These are phyloP conservation scores for Talpa occidentalis DNA, from an alignment of 2,113 vertebrate species.

Conservation along the genomic window DNA sequence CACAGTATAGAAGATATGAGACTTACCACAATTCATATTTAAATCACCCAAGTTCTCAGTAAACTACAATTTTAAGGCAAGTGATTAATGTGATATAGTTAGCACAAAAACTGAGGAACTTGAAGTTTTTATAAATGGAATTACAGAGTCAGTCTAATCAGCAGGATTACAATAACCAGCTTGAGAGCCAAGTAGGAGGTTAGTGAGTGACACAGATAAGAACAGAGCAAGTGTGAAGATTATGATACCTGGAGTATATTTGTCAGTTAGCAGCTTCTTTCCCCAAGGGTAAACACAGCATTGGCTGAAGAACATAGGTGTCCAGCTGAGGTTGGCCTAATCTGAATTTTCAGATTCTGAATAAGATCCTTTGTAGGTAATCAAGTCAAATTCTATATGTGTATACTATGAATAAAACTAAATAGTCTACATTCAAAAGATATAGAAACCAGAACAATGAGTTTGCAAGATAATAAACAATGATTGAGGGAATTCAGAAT, in stretches of 20 bases:
- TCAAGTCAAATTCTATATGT: not conserved
- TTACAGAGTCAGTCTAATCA: not conserved
- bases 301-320: not conserved
- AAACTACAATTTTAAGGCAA: not conserved
- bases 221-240: too few relatives aligned
- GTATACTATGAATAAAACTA: not conserved
- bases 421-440: not conserved
- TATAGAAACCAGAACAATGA: not conserved
- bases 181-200: not conserved
- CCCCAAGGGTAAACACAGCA: not conserved
- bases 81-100: not conserved
- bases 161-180: not conserved
- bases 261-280: not conserved
- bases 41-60: not conserved
- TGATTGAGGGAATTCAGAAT: not conserved
- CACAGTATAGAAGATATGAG: not conserved
- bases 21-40: not conserved
- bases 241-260: rapidly evolving
- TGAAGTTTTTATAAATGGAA: slow-evolving; percentile 3
- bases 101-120: not conserved
- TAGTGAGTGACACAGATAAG: not conserved
- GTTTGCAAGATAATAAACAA: not conserved
- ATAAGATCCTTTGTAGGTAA: not conserved
- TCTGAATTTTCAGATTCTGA: not conserved
- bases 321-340: not conserved